Evolutionary conservation across 2,797 vertebrate genomes (phyloP).

Genomic region (Platalea minor): DNA sequence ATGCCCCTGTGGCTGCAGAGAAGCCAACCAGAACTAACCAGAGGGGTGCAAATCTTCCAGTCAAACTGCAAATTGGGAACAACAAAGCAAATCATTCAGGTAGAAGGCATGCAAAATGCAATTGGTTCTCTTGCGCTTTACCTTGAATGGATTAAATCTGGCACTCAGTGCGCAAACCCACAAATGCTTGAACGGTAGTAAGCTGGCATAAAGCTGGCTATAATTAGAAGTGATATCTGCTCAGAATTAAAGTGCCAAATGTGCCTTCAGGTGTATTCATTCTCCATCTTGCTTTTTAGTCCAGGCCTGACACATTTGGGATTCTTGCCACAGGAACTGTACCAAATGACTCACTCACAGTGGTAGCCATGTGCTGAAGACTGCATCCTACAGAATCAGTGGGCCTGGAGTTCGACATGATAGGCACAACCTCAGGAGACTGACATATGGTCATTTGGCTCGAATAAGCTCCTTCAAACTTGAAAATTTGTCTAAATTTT

Average conservation of each 20-base stretch:
- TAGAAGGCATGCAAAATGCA: slow-evolving; percentile 66
- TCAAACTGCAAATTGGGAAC: slow-evolving; percentile 65
- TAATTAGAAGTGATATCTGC: slow-evolving; percentile 66
- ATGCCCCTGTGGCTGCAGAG: slow-evolving; percentile 45
- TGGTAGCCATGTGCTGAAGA: slow-evolving; percentile 18
- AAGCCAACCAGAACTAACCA: slow-evolving; percentile 62
- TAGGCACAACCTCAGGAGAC: slow-evolving; percentile 46
- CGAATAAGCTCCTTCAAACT: neutral
- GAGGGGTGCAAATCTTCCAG: slow-evolving; percentile 66
- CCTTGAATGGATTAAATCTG: slow-evolving; percentile 64
- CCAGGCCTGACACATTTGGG: slow-evolving; percentile 66
- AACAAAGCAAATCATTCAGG: slow-evolving; percentile 67
- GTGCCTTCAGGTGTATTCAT: slow-evolving; percentile 61
- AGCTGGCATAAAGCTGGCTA: slow-evolving; percentile 63
- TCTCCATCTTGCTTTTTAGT: slow-evolving; percentile 65
- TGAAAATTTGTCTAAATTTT: neutral
- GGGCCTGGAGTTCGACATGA: slow-evolving; percentile 39
- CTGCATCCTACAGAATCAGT: slow-evolving; percentile 22
- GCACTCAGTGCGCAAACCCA: slow-evolving; percentile 26
- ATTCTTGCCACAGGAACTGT: slow-evolving; percentile 62
- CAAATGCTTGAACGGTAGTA: slow-evolving; percentile 40
- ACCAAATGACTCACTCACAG: slow-evolving; percentile 68
- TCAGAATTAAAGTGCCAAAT: slow-evolving; percentile 61
- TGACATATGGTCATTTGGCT: slow-evolving; percentile 54
- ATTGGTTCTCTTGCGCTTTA: slow-evolving; percentile 34